These are phyloP conservation scores for crab-eating macaque (Macaca fascicularis) DNA, from an alignment of 2,113 vertebrate species.

Conservation along the genomic window DNA sequence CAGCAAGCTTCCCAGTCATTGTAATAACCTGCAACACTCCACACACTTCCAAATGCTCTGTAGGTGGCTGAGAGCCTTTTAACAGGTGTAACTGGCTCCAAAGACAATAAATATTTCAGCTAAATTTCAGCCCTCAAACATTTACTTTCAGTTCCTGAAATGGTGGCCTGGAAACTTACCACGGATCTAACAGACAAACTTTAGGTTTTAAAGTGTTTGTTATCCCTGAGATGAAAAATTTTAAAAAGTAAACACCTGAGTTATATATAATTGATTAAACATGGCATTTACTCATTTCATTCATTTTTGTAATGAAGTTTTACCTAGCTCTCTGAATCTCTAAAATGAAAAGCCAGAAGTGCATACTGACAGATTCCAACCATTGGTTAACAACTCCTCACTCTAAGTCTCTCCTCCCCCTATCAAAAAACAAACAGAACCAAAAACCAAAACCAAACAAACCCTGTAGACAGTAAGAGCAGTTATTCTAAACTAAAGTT, in stretches of 20 bases:
- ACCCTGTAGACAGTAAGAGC: background rate
- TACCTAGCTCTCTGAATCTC: background rate
- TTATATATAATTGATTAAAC: background rate
- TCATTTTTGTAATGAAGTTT: background rate
- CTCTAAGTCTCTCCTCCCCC: background rate
- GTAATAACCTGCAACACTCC: background rate
- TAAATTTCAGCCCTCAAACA: background rate
- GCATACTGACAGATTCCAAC: background rate
- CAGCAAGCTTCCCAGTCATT: background rate
- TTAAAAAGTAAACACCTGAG: background rate
- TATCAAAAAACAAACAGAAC: background rate
- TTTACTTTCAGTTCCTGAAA: background rate
- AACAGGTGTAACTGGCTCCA: background rate
- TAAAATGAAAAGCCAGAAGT: background rate
- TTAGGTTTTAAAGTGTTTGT: background rate
- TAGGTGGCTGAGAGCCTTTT: background rate
- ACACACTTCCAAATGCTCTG: background rate
- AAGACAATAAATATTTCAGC: background rate
- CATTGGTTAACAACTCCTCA: background rate
- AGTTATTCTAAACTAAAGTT: background rate
- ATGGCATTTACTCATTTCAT: background rate
- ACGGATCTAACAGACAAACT: background rate
- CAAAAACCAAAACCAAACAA: background rate
- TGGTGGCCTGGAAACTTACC: background rate
- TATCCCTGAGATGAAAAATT: background rate